phyloP scores from a whole-genome alignment of 2,797 vertebrate species.

The Carapus acus region DNA sequence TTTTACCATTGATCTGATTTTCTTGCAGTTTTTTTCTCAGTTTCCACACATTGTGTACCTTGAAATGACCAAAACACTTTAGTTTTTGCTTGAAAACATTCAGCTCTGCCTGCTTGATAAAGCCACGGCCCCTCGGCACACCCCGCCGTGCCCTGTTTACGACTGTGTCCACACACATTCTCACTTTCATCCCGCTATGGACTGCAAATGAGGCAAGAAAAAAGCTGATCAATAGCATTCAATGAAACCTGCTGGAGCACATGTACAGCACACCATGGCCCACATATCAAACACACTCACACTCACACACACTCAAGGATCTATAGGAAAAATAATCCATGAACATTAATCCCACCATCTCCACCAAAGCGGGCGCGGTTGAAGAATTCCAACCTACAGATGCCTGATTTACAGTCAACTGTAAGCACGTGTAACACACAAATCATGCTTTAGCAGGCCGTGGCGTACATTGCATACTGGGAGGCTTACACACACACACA shows the following conservation, averaged over 20 bases:
- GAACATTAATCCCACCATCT: slow-evolving; percentile 48
- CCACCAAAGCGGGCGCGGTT: slow-evolving; percentile 45
- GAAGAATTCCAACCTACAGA: slow-evolving; percentile 62
- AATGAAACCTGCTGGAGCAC: background rate
- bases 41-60: too few species aligned
- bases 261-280: slow-evolving; percentile 9
- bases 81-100: too few species aligned
- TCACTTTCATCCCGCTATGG: too few species aligned
- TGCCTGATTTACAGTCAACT: slow-evolving; percentile 49
- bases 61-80: too few species aligned
- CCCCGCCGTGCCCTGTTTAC: too few species aligned
- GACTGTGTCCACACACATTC: too few species aligned
- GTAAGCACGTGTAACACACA: slow-evolving; percentile 48
- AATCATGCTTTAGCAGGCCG: slow-evolving; percentile 15
- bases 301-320: slow-evolving; percentile 26
- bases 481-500: slow-evolving; percentile 27
- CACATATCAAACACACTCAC: slow-evolving; percentile 40
- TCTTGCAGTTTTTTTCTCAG: too few species aligned
- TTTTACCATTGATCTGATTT: too few species aligned
- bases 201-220: too few species aligned
- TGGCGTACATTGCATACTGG: slow-evolving; percentile 26
- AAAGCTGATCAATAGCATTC: slow-evolving; percentile 10
- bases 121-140: too few species aligned
- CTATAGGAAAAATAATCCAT: slow-evolving; percentile 55
- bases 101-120: too few species aligned